Conservation (phyloP, 2,113 vertebrate species). For the Perca fluviatilis region DNA sequence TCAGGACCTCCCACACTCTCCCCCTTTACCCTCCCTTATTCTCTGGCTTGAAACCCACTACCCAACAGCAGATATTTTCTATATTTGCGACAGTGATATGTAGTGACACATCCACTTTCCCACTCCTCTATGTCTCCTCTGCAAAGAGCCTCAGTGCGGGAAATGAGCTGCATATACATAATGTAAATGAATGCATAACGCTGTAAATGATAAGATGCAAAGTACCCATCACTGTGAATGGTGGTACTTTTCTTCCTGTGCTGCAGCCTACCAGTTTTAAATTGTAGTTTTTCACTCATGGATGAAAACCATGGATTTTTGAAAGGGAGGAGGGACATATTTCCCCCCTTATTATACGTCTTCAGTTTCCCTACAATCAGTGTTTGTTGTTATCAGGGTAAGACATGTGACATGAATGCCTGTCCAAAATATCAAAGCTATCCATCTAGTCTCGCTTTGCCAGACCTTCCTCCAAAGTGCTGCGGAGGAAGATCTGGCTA, state of each 20-base stretch:
- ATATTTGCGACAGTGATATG: slow-evolving; percentile 5
- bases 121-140: background rate
- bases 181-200: background rate
- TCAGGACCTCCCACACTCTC: background rate
- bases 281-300: background rate
- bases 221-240: background rate
- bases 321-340: background rate
- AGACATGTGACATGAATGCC: too few relatives aligned
- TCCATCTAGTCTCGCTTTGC: too few relatives aligned
- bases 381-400: background rate
- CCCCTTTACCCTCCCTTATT: background rate
- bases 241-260: background rate
- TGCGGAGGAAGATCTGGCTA: too few relatives aligned
- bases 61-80: slow-evolving; percentile 1
- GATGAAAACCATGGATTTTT: background rate
- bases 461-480: too few relatives aligned
- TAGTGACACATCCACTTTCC: background rate
- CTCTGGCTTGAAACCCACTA: slow-evolving; percentile 4
- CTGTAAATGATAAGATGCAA: background rate
- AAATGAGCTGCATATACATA: background rate
- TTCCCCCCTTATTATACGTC: background rate
- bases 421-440: too few relatives aligned
- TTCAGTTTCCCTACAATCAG: background rate
- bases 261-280: background rate
- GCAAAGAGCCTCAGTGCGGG: background rate